Base-by-base conservation (phyloP, 2,113 vertebrate species). In the Trochalopteron elliotii region DNA sequence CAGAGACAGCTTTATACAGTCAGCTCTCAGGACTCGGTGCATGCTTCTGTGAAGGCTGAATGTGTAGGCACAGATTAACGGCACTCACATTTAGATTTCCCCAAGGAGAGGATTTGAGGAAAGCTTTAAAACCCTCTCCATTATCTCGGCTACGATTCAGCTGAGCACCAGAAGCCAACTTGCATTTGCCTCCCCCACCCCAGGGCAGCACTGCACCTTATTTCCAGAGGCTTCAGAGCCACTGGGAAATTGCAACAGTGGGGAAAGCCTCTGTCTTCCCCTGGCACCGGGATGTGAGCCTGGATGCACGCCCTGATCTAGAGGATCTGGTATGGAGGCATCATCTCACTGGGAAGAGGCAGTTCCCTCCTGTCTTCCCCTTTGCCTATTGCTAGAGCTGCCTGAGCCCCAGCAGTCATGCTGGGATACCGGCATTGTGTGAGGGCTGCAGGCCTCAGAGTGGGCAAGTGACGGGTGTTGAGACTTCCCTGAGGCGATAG, bases 391-490 rank as follows among this genome's bases (percentile, higher is more conserved):
- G 22, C 28, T 65, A 56, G 30, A 89, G 35, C 18, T 40, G 7
- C 15, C 21, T 63, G 52, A 74, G 52, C 8, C 5, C 8, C 5
- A 11, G 19, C 12, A 63, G 27, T 39, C 12, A 1, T 7, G 15
- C 25, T 63, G 42, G 45, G 31, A 57, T 49, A 25, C 15, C 1
- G 1, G 27, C 25, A 28, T 21, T 1, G 3, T 14, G 28, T 65
- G 55, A 44, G 40, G 22, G 16, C 19, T 93, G 27, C 19, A 57
- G 60, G n/a, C 3, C 11, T 40, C 31, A 11, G 12, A 60, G 68
- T 0, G 1, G 68, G 55, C 3, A 11, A 15, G 28, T 1, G 10
- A 61, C 49, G 40, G 24, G 10, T 19, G 15, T 22, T 2, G 7
- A 18, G 19, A 45, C 5, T 40, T 74, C 37, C 28, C 35, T 2